These are phyloP conservation scores for Drosophila bipectinata DNA, from an alignment of 1,140 invertebrate genomes.

Conservation along the genomic window DNA sequence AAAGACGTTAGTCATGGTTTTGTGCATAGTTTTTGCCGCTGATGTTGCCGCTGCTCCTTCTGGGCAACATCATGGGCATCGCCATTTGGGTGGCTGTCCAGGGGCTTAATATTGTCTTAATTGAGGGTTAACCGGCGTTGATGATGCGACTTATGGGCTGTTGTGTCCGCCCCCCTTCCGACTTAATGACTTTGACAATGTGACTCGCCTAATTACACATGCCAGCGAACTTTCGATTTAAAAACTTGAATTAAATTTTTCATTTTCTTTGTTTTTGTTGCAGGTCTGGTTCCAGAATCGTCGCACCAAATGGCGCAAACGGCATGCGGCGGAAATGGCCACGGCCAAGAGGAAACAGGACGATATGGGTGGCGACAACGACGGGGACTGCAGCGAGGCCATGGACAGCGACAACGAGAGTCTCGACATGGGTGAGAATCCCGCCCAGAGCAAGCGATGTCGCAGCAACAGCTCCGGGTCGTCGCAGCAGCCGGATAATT, in stretches of 20 bases:
- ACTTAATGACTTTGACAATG: conserved; percentile 84
- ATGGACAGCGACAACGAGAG: conserved; percentile 84
- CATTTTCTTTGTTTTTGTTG: conserved; percentile 75
- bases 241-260: conserved; percentile 61
- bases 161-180: conserved; percentile 32
- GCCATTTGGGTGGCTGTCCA: conserved; percentile 49
- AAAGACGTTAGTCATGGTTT: conserved; percentile 83
- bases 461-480: conserved; percentile 63
- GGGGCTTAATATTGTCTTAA: conserved; percentile 83
- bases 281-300: conserved; percentile 99
- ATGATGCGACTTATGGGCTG: conserved; percentile 82
- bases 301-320: conserved; percentile 99
- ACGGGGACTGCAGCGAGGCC: conserved; percentile 89
- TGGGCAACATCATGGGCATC: conserved; percentile 30
- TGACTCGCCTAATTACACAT: conserved; percentile 75
- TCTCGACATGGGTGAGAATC: conserved; percentile 81
- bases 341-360: conserved; percentile 98
- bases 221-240: conserved; percentile 61
- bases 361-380: conserved; percentile 90
- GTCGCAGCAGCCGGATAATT: conserved; percentile 64
- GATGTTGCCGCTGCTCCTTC: conserved; percentile 24
- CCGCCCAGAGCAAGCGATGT: conserved; percentile 76
- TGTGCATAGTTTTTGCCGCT: conserved; percentile 71
- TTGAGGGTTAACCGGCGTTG: conserved; percentile 84
- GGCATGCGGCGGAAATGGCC: conserved; percentile 99